Conservation (phyloP, 2,113 vertebrate species). For the Notothenia coriiceps region DNA sequence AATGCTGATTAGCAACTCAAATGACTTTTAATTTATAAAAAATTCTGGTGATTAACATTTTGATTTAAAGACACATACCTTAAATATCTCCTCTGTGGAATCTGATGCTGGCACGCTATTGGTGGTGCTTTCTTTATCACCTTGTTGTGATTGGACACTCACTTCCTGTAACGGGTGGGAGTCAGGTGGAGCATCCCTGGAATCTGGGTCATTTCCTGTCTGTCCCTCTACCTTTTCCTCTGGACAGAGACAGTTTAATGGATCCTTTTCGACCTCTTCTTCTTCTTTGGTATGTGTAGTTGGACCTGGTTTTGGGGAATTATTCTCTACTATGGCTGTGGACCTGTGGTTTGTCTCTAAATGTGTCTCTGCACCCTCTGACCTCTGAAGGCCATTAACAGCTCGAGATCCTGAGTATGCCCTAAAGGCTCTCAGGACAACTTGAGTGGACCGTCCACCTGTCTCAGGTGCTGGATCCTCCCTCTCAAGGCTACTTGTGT, state of each 20-base stretch:
- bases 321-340: conserved; percentile 70
- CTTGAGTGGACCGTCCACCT: conserved; percentile 68
- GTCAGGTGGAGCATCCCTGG: conserved; percentile 71
- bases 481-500: conserved; percentile 38
- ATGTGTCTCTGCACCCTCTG: conserved; percentile 52
- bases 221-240: conserved; percentile 70
- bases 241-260: conserved; percentile 48
- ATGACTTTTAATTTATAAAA: conserved; percentile 10
- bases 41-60: conserved; percentile 17
- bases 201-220: conserved; percentile 81
- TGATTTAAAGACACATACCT: conserved; percentile 71
- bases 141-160: conserved; percentile 69
- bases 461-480: conserved; percentile 62
- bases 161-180: conserved; percentile 62
- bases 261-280: conserved; percentile 43
- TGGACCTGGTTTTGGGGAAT: conserved; percentile 29
- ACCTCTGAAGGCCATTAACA: conserved; percentile 68
- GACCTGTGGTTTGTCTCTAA: conserved; percentile 63
- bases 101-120: conserved; percentile 69
- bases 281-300: conserved; percentile 38
- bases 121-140: conserved; percentile 72
- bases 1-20: conserved; percentile 25
- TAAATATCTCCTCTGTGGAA: conserved; percentile 82
- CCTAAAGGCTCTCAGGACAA: conserved; percentile 77
- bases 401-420: conserved; percentile 62